phyloP scores from a whole-genome alignment of 2,797 vertebrate species.

The Mus spretus region DNA sequence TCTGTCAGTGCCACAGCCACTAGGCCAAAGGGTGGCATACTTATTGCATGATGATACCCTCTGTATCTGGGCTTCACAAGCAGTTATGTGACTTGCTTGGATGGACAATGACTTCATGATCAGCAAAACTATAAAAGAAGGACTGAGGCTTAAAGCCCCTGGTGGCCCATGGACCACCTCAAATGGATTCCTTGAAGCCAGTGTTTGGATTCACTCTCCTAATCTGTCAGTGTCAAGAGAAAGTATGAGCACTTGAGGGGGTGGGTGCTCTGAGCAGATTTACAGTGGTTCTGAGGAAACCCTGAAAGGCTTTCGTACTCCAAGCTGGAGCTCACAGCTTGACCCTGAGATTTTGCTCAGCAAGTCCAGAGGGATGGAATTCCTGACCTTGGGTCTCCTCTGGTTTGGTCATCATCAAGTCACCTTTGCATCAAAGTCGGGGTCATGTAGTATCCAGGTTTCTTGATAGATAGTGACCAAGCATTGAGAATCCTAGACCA shows the following conservation, averaged over 20 bases:
- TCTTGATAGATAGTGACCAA: not conserved
- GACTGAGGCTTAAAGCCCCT: too few species aligned
- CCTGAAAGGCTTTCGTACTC: rapidly evolving
- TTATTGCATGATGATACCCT: rapidly evolving
- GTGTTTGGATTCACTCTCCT: too few species aligned
- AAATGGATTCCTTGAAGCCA: not conserved
- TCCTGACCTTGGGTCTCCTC: too few species aligned
- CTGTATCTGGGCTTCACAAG: rapidly evolving
- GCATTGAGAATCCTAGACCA: not conserved
- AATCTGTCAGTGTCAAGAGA: not conserved
- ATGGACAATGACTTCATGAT: rapidly evolving
- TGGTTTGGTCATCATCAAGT: not conserved
- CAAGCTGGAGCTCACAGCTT: not conserved
- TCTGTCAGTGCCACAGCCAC: rapidly evolving
- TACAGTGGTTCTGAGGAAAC: rapidly evolving
- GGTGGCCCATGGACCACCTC: too few species aligned
- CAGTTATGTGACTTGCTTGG: too few species aligned
- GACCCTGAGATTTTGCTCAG: not conserved
- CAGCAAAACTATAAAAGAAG: rapidly evolving
- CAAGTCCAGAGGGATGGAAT: not conserved
- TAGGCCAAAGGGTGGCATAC: rapidly evolving
- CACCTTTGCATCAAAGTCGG: rapidly evolving
- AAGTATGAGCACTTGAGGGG: not conserved
- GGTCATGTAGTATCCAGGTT: rapidly evolving
- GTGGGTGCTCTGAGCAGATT: too few species aligned